Base-by-base conservation (phyloP, 1,140 invertebrate genomes). In the Listronotus oregonensis region DNA sequence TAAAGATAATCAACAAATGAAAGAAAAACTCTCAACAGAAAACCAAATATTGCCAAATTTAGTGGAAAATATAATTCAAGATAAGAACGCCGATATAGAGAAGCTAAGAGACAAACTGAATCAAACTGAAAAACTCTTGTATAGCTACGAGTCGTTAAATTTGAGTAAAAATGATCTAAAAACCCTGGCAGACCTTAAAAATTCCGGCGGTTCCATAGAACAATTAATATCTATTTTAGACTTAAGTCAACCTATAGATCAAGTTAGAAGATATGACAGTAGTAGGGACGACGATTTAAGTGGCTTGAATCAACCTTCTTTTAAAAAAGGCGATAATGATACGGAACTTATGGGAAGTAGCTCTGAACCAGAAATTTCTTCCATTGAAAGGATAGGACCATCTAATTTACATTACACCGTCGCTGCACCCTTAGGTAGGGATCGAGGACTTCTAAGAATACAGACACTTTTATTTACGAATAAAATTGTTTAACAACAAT, bases 21-120 rank as follows among this genome's bases (percentile, higher is more conserved):
- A 84, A 73, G 79, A 82, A 50, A 81, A 80, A 68, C 76, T 82
- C 6, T 78, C 81, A 56, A 75, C 67, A 75, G 70, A 81, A 47
- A 79, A 78, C 3, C 67, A 82, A 44, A 75, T 80, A 12, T 64
- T 87, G 15, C 85, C 85, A 0, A 83, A 82, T 74, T 64, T 88
- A 12, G 83, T 88, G 50, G 85, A 88, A 63, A 82, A 83, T 15
- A 85, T 89, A 73, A 72, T 89, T 50, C 82, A 84, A 0, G 87
- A 89, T 63, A 89, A 89, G 67, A 88, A 89, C 67, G 85, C 84
- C 37, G 87, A 89, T 68, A 88, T 89, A 18, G 86, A 89, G 70
- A 80, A 82, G 40, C 66, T 89, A 6, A 83, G 83, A 21, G 79
- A 83, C 1, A 84, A 85, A 57, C 66, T 85, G 7, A 72, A 73